Base-by-base conservation (phyloP, 2,113 vertebrate species). In the Bambusicola thoracicus region DNA sequence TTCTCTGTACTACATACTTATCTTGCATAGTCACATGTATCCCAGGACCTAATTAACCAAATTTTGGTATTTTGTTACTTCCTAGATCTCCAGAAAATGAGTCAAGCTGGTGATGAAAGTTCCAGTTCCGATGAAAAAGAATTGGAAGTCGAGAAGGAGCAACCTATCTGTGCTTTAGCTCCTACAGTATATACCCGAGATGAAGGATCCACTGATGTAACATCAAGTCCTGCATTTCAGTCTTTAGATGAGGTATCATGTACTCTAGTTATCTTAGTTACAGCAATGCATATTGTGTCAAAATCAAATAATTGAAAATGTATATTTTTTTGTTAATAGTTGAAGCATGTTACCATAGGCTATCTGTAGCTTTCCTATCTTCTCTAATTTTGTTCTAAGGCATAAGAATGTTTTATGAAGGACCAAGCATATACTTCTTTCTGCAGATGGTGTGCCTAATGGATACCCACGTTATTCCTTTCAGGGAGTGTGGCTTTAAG, bases 221-320 rank as follows among this genome's bases (percentile, higher is more conserved):
- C 97, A 74, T 74, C 97, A 69, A 97, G 96, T 83, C 97, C 97
- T 92, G 98, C 97, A 18, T 98, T 98, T 92, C 97, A 98, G 74
- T 98, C 76, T 77, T 95, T 99, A 19, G 97, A 99, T 84, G 98
- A 99, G 99, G 99, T 99, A 97, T 34, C 13, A 21, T 5, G 3
- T 58, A 53, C 20, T 13, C 75, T 29, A 76, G 6, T n/a, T 76
- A 89, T 58, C 44, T 67, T 86, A 7, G 48, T 69, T 86, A 1
- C 87, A 74, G 21, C 44, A 65, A 25, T 62, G 24, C 44, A 32
- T 34, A n/a, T 32, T 59, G 7, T 59, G 48, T 69, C 63, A 21
- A 78, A 81, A 91, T 24, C 10, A 66, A 24, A 85, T 81, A 36
- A 61, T 69, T 41, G 70, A 41, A 66, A 73, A 59, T 68, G 19